Conservation (phyloP, 2,888 invertebrate species). For the Drosophila sordidapex region DNA sequence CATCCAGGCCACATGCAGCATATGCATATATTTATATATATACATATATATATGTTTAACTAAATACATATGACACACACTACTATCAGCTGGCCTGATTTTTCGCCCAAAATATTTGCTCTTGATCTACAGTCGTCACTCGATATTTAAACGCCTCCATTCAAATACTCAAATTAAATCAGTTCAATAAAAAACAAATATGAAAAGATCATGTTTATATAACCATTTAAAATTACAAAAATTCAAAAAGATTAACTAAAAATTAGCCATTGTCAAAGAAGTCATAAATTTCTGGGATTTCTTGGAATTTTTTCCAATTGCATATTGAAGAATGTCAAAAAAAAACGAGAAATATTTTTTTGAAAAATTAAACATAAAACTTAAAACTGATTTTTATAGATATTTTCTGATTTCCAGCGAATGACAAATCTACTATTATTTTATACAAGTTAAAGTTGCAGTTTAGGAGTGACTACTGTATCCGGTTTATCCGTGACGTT, state of each 20-base stretch:
- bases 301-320: background rate
- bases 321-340: background rate
- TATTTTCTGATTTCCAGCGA: background rate
- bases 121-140: slow-evolving; percentile 1
- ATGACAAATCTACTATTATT: background rate
- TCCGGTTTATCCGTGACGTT: background rate
- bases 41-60: background rate
- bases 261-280: background rate
- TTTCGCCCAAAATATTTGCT: slow-evolving; percentile 21
- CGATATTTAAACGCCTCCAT: background rate
- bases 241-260: too few relatives aligned
- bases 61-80: background rate
- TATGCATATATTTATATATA: background rate
- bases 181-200: background rate
- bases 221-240: background rate
- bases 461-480: background rate
- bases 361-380: background rate
- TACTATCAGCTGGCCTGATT: slow-evolving; percentile 28
- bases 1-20: too few relatives aligned
- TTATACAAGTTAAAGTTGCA: background rate
- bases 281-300: background rate
- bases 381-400: background rate
- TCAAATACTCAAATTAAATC: background rate
- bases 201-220: background rate
- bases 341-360: background rate